Percentiles rank a stretch among this genome's conserved stretches.
phyloP scores from a whole-genome alignment of 2,888 invertebrate genomes.

The Plebejus argus region DNA sequence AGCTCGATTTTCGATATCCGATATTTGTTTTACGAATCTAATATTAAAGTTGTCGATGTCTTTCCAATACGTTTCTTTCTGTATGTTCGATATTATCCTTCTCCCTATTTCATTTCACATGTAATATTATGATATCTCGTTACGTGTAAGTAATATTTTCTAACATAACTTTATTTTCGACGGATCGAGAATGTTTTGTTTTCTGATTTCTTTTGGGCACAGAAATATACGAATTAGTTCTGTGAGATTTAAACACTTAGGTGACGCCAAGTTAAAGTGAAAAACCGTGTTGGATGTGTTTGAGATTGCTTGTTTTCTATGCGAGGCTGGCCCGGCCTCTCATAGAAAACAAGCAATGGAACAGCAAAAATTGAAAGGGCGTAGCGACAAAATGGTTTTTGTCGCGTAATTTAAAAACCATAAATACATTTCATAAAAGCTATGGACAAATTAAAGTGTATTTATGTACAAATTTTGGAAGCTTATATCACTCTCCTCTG shows the following conservation, averaged over 20 bases:
- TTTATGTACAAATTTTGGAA: too few species aligned
- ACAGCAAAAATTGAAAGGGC: too few species aligned
- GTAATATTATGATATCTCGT: not conserved
- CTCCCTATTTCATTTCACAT: not conserved
- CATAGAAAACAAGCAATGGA: too few species aligned
- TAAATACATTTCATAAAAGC: too few species aligned
- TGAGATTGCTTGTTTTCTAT: too few species aligned
- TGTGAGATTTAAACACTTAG: not conserved
- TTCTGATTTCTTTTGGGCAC: not conserved
- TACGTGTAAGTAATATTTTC: constrained; percentile 7
- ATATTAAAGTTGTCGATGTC: constrained; percentile 9
- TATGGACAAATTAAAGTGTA: too few species aligned
- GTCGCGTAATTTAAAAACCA: too few species aligned
- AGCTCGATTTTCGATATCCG: constrained; percentile 9
- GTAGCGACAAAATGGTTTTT: too few species aligned
- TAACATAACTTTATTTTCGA: not conserved
- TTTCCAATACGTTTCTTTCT: constrained; percentile 11
- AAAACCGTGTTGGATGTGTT: too few species aligned
- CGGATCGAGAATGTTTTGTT: not conserved
- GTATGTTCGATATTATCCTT: not conserved
- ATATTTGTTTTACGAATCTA: constrained; percentile 19
- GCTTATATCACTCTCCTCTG: too few species aligned
- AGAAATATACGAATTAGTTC: not conserved
- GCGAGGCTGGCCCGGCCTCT: too few species aligned
- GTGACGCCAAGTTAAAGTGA: too few species aligned